Conservation (phyloP, 2,888 invertebrate species). For the Coleophora deauratella region DNA sequence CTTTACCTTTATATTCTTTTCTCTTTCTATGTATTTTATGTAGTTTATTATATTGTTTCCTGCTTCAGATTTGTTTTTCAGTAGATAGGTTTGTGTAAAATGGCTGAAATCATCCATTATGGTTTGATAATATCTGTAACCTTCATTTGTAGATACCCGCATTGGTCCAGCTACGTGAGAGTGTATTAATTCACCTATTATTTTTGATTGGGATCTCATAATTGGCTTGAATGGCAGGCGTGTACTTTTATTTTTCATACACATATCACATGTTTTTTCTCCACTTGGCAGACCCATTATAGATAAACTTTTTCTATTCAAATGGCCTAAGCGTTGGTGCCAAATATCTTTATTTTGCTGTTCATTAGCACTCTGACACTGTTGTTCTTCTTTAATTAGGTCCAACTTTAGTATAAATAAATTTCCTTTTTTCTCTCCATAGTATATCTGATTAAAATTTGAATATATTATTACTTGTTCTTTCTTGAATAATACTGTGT, state of each 20-base stretch:
- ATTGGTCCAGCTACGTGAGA: constrained; percentile 17
- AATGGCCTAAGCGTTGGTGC: no score
- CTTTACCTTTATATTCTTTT: no score
- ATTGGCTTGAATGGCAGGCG: constrained; percentile 6
- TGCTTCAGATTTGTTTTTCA: constrained; percentile 5
- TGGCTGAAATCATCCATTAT: constrained; percentile 16
- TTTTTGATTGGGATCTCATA: not conserved
- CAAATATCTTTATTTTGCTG: constrained; percentile 12
- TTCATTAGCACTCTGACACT: constrained; percentile 1
- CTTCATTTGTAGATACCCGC: constrained; percentile 6
- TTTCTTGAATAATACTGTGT: no score
- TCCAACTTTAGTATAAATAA: no score
- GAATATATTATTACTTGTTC: no score
- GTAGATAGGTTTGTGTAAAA: constrained; percentile 17
- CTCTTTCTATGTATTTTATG: no score
- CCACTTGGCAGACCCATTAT: constrained; percentile 6
- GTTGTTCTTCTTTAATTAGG: no score
- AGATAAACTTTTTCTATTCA: constrained; percentile 8
- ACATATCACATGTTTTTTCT: constrained; percentile 4
- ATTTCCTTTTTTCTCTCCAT: no score
- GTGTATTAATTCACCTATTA: constrained; percentile 14
- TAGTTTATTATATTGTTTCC: no score
- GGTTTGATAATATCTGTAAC: constrained; percentile 12
- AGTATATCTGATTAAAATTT: no score
- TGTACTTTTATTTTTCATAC: constrained; percentile 9